phyloP scores from a whole-genome alignment of 2,113 vertebrate species.

The Apeltes quadracus region DNA sequence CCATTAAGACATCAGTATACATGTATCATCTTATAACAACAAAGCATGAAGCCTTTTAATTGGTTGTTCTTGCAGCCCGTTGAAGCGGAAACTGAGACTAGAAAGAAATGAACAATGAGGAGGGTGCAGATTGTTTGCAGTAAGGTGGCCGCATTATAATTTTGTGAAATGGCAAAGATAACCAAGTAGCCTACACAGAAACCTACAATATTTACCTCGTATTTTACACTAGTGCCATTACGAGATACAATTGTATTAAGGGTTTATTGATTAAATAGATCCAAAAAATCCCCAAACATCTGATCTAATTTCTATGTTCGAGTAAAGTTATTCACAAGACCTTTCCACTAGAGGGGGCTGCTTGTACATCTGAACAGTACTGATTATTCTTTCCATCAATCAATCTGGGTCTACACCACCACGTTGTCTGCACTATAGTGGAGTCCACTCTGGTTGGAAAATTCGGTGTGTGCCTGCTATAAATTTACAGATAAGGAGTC shows the following conservation, averaged over 20 bases:
- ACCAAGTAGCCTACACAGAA: not conserved
- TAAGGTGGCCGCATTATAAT: not conserved
- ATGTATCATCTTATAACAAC: not conserved
- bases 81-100: not conserved
- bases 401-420: not conserved
- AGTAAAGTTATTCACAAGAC: not conserved
- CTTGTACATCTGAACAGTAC: not conserved
- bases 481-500: not conserved
- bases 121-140: not conserved
- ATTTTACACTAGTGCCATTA: not conserved
- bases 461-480: not conserved
- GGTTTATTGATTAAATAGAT: not conserved
- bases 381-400: not conserved
- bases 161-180: not conserved
- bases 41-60: slow-evolving; percentile 2
- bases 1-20: not conserved
- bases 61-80: not conserved
- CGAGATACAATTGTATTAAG: not conserved
- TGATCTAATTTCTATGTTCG: not conserved
- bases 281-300: too few species aligned
- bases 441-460: not conserved
- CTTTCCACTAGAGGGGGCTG: slow-evolving; percentile 60
- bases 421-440: not conserved
- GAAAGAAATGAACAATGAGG: not conserved
- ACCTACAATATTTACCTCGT: not conserved